These are phyloP conservation scores for Parelbella ahira DNA, from an alignment of 2,888 invertebrate species.

Conservation along the genomic window DNA sequence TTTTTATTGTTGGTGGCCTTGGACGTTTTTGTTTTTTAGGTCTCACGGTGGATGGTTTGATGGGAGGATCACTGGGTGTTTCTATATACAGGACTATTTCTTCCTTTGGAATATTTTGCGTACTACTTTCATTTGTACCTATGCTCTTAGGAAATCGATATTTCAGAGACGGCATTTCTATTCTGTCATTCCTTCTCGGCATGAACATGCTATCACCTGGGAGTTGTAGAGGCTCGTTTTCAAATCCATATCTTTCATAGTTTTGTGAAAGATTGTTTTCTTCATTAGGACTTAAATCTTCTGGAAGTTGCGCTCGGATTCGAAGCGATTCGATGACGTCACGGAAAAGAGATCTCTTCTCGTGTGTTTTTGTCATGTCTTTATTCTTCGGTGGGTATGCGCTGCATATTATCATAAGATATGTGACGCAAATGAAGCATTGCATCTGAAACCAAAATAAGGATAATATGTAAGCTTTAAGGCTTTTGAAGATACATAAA, in stretches of 20 bases:
- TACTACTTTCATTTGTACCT: slow-evolving; percentile 34
- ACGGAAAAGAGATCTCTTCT: slow-evolving; percentile 59
- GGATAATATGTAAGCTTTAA: not conserved
- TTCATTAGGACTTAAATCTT: slow-evolving; percentile 53
- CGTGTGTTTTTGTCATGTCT: slow-evolving; percentile 41
- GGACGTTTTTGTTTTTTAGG: slow-evolving; percentile 47
- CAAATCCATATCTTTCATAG: slow-evolving; percentile 51
- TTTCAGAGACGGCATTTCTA: slow-evolving; percentile 65
- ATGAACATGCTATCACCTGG: slow-evolving; percentile 58
- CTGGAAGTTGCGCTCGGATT: slow-evolving; percentile 56
- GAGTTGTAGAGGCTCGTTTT: slow-evolving; percentile 49
- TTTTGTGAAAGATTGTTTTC: slow-evolving; percentile 59
- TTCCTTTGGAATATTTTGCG: slow-evolving; percentile 42
- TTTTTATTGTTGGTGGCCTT: slow-evolving; percentile 37
- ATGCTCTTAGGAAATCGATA: slow-evolving; percentile 64
- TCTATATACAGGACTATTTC: slow-evolving; percentile 58
- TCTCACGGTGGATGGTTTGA: slow-evolving; percentile 47
- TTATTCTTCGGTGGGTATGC: slow-evolving; percentile 50
- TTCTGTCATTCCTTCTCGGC: slow-evolving; percentile 67
- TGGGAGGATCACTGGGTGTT: slow-evolving; percentile 42
- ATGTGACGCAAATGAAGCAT: slow-evolving; percentile 68
- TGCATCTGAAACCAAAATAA: slow-evolving; percentile 56
- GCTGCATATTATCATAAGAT: slow-evolving; percentile 59
- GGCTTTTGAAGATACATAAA: no score
- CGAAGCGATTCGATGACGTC: slow-evolving; percentile 68